These are phyloP conservation scores for Chalcis sispes DNA, from an alignment of 2,888 invertebrate genomes.

Conservation along the genomic window DNA sequence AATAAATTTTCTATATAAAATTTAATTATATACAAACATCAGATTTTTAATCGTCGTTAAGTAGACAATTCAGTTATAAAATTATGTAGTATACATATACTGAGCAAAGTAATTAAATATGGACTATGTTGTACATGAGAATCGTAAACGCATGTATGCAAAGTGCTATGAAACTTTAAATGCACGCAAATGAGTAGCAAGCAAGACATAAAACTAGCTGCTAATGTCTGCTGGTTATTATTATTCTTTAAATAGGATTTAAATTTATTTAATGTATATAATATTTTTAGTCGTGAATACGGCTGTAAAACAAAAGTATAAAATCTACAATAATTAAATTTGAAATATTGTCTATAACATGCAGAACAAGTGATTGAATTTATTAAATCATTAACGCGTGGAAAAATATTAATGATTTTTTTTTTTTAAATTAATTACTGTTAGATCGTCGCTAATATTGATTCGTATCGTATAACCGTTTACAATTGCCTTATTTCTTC, in stretches of 20 bases:
- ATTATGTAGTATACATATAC: conserved; percentile 4
- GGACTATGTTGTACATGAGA: conserved; percentile 43
- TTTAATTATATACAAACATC: conserved; percentile 19
- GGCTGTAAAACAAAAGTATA: background rate
- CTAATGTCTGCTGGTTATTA: conserved; percentile 4
- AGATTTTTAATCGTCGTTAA: conserved; percentile 6
- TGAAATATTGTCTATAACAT: too few relatives aligned
- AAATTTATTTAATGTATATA: conserved; percentile 1
- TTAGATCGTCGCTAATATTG: too few relatives aligned
- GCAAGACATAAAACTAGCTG: conserved; percentile 33
- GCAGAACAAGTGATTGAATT: too few relatives aligned
- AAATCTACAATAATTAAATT: too few relatives aligned
- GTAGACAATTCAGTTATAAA: conserved; percentile 22
- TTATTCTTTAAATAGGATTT: conserved; percentile 15
- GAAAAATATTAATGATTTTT: too few relatives aligned
- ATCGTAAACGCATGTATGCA: conserved; percentile 36
- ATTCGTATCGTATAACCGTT: too few relatives aligned
- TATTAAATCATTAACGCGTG: too few relatives aligned
- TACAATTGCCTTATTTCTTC: too few relatives aligned
- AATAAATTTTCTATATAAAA: too few relatives aligned
- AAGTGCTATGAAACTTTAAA: conserved; percentile 40
- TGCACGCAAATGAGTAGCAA: conserved; percentile 38
- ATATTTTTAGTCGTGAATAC: background rate
- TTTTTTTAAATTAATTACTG: too few relatives aligned
- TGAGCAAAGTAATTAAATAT: conserved; percentile 40